A percentile compares a stretch with the other conserved stretches of the same genome.
These are phyloP conservation scores for Diorhabda carinulata DNA, from an alignment of 1,140 invertebrate species.

Conservation along the genomic window DNA sequence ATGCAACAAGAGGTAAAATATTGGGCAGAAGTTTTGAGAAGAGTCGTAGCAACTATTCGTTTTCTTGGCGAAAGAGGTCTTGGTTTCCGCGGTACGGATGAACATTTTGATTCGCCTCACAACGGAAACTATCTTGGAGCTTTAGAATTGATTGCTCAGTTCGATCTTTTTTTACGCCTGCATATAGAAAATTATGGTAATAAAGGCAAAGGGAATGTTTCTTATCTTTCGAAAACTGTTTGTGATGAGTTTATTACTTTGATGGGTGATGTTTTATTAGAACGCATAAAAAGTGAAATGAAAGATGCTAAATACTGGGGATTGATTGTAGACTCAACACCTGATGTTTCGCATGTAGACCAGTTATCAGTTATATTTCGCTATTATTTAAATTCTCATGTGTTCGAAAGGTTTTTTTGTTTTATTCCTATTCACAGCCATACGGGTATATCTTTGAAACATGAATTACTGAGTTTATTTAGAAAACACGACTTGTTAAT, in stretches of 20 bases:
- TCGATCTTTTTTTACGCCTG: slow-evolving; percentile 16
- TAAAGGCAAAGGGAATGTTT: slow-evolving; percentile 34
- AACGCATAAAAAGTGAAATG: slow-evolving; percentile 38
- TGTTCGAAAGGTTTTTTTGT: not conserved
- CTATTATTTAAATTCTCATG: not conserved
- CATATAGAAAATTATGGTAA: slow-evolving; percentile 21
- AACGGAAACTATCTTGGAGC: slow-evolving; percentile 40
- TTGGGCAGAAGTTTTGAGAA: slow-evolving; percentile 34
- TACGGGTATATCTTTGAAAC: not conserved
- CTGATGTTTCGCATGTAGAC: slow-evolving; percentile 33
- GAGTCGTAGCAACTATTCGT: slow-evolving; percentile 30
- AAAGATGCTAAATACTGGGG: slow-evolving; percentile 45
- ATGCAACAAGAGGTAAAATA: slow-evolving; percentile 24
- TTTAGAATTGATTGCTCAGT: slow-evolving; percentile 28
- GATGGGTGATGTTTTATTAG: slow-evolving; percentile 19
- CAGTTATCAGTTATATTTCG: not conserved
- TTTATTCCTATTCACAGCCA: not conserved
- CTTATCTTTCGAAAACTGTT: slow-evolving; percentile 40
- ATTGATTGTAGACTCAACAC: slow-evolving; percentile 46
- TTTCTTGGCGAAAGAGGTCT: slow-evolving; percentile 28
- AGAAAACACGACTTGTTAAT: not conserved
- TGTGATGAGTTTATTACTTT: slow-evolving; percentile 44
- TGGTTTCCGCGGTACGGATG: slow-evolving; percentile 34
- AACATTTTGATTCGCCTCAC: slow-evolving; percentile 32
- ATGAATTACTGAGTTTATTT: not conserved